These are phyloP conservation scores for Diplodus sargus DNA, from an alignment of 2,797 vertebrate genomes.

Conservation along the genomic window DNA sequence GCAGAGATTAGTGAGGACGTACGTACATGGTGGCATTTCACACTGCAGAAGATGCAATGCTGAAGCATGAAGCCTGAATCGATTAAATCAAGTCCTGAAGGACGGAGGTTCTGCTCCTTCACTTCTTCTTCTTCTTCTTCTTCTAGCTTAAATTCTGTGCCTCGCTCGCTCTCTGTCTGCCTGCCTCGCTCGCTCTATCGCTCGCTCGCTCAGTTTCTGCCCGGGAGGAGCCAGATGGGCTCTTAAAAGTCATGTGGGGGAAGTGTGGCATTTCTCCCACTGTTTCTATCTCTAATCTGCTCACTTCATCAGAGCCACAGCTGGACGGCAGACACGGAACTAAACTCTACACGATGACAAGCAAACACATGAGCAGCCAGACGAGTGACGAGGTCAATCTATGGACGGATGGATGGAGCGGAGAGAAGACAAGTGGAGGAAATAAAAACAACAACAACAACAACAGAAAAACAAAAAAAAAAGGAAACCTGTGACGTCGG, in stretches of 20 bases:
- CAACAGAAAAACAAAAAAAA: conserved; percentile 37
- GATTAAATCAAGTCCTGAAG: conserved; percentile 5
- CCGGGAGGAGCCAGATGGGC: conserved; percentile 69
- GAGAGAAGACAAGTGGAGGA: conserved; percentile 65
- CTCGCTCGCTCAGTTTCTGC: conserved; percentile 37
- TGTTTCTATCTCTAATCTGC: conserved; percentile 44
- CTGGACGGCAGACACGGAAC: conserved; percentile 35
- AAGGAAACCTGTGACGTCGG: conserved; percentile 69
- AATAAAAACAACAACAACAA: conserved; percentile 36
- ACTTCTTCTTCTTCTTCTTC: conserved; percentile 15
- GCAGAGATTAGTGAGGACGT: conserved; percentile 50
- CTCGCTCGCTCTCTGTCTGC: conserved; percentile 23
- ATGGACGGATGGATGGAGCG: conserved; percentile 8
- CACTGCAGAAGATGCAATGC: conserved; percentile 66
- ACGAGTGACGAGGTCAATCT: neutral
- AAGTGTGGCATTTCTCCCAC: conserved; percentile 45
- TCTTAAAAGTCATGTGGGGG: conserved; percentile 44
- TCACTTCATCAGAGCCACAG: conserved; percentile 49
- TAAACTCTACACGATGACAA: neutral
- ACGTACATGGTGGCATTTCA: conserved; percentile 60
- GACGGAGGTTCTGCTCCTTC: neutral
- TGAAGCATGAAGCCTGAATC: conserved; percentile 62
- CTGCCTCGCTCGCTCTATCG: neutral
- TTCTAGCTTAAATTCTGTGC: neutral
- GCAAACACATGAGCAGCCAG: conserved; percentile 55